Percentiles rank a stretch among this genome's conserved stretches.
Evolutionary conservation across 2,888 invertebrate species (phyloP).

Genomic region (Ophraella communa): DNA sequence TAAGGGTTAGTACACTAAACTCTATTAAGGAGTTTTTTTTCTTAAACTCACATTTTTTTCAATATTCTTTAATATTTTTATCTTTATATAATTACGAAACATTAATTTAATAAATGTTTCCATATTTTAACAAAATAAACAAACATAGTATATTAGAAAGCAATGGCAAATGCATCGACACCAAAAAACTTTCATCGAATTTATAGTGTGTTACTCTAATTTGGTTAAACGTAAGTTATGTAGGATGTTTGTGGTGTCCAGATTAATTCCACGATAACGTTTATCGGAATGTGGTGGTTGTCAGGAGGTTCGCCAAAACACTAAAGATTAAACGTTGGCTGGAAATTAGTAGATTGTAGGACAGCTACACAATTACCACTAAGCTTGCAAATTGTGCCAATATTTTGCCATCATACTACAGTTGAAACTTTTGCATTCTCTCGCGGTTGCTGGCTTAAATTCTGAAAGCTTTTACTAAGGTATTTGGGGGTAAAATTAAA

Average conservation of each 20-base stretch:
- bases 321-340: conserved; percentile 2
- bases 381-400: neutral
- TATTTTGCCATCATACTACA: neutral
- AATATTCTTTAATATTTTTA: too few species aligned
- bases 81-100: too few species aligned
- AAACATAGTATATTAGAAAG: too few species aligned
- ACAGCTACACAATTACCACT: neutral
- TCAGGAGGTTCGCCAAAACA: neutral
- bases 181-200: neutral
- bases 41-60: too few species aligned
- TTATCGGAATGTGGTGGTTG: conserved; percentile 6
- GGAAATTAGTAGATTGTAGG: neutral
- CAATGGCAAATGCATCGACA: too few species aligned
- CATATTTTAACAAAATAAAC: too few species aligned
- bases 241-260: conserved; percentile 1
- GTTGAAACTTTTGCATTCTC: neutral
- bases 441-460: too few species aligned
- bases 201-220: neutral
- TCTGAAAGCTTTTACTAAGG: too few species aligned
- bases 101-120: too few species aligned
- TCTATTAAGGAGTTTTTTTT: too few species aligned
- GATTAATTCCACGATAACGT: conserved; percentile 4
- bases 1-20: too few species aligned
- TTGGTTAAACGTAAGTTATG: neutral
- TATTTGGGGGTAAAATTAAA: too few species aligned